A percentile compares a stretch with the other conserved stretches of the same genome.
phyloP scores from a whole-genome alignment of 1,140 invertebrate species.

The Brachionus calyciflorus region DNA sequence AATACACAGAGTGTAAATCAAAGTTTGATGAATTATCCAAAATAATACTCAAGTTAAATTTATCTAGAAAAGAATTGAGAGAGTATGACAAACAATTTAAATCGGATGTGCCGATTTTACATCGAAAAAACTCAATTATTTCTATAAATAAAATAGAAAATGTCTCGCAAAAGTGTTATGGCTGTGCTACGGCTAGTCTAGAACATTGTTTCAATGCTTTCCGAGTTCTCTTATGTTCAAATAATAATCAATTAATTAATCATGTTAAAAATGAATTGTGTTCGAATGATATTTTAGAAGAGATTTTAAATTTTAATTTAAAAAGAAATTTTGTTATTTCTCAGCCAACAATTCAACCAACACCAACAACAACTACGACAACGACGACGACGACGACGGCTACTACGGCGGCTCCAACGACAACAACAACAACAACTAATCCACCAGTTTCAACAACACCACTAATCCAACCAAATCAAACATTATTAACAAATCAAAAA shows the following conservation, averaged over 20 bases:
- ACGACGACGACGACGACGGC: not conserved
- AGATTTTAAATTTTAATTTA: constrained; percentile 24
- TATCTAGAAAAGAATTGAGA: constrained; percentile 74
- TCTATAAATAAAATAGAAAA: constrained; percentile 43
- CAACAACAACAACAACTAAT: not conserved
- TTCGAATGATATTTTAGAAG: not conserved
- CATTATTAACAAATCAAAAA: not conserved
- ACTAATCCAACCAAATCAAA: no score
- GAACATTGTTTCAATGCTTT: constrained; percentile 89
- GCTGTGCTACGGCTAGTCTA: constrained; percentile 68
- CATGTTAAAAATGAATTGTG: not conserved
- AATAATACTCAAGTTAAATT: constrained; percentile 67
- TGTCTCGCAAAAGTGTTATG: constrained; percentile 61
- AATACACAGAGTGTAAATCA: constrained; percentile 90
- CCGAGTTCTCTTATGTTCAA: constrained; percentile 69
- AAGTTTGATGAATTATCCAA: constrained; percentile 93
- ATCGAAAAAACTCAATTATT: constrained; percentile 48
- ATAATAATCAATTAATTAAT: not conserved
- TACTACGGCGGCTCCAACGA: not conserved
- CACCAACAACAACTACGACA: not conserved
- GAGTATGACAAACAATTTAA: constrained; percentile 81
- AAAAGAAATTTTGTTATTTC: not conserved
- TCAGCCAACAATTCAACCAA: not conserved
- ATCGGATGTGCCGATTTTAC: constrained; percentile 53
- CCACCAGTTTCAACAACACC: not conserved